These are phyloP conservation scores for Myzus persicae DNA, from an alignment of 1,140 invertebrate species.

Conservation along the genomic window DNA sequence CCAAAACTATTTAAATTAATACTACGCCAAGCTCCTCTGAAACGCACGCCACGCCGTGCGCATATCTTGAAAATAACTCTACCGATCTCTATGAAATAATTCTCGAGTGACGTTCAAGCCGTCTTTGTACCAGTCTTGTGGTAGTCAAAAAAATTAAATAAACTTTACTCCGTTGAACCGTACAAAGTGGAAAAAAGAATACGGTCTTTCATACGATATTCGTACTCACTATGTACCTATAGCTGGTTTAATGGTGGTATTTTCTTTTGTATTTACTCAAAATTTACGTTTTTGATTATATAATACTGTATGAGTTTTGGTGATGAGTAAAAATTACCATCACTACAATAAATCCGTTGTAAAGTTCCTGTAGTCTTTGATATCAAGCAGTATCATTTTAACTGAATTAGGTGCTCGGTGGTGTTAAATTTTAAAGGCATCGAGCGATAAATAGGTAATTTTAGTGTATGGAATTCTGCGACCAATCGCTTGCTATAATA, in stretches of 20 bases:
- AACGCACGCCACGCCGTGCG: not conserved
- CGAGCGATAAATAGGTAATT: too few relatives aligned
- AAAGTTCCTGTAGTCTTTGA: not conserved
- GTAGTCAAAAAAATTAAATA: not conserved
- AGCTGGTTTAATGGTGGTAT: not conserved
- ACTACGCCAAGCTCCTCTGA: not conserved
- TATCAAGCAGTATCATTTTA: not conserved
- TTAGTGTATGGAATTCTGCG: too few relatives aligned
- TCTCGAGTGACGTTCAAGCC: not conserved
- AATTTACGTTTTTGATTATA: not conserved
- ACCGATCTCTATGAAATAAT: not conserved
- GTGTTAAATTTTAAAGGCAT: too few relatives aligned
- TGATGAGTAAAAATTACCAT: not conserved
- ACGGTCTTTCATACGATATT: too few relatives aligned
- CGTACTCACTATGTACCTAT: too few relatives aligned
- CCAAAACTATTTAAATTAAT: slow-evolving; percentile 28
- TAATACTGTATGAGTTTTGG: too few relatives aligned
- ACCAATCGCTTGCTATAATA: too few relatives aligned
- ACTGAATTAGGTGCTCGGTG: too few relatives aligned
- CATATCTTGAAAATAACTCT: not conserved
- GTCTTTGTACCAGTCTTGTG: not conserved
- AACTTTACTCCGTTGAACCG: not conserved
- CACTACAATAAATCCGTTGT: not conserved
- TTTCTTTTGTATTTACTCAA: not conserved
- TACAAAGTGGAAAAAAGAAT: not conserved